Percentiles rank a stretch among this genome's conserved stretches.
Evolutionary conservation across 2,888 invertebrate species (phyloP).

Genomic region (Strigamia crassipes): DNA sequence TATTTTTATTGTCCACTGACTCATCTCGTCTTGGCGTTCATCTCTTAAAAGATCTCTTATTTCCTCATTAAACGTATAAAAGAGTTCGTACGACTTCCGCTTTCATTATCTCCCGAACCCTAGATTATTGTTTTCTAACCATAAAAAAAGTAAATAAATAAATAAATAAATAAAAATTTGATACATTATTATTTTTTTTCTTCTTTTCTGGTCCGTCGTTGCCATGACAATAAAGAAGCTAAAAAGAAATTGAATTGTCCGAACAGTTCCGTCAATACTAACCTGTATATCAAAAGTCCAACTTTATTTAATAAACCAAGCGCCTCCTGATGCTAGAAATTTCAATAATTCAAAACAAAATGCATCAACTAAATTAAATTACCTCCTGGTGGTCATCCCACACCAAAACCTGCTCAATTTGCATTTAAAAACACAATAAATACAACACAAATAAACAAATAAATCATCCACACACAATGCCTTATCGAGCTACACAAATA

Average conservation of each 20-base stretch:
- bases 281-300: not conserved
- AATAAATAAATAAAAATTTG: not conserved
- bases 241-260: constrained; percentile 19
- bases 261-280: not conserved
- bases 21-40: not conserved
- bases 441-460: not conserved
- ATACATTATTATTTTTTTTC: too few species aligned
- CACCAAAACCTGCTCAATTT: not conserved
- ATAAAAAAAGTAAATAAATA: not conserved
- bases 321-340: constrained; percentile 5
- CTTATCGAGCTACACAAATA: not conserved
- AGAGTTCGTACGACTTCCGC: not conserved
- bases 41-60: constrained; percentile 19
- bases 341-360: constrained; percentile 8
- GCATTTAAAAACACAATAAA: not conserved
- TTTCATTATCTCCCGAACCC: not conserved
- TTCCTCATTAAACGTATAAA: constrained; percentile 18
- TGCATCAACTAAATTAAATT: not conserved
- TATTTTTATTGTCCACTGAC: constrained; percentile 4
- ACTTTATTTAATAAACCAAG: not conserved
- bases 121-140: not conserved
- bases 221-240: not conserved
- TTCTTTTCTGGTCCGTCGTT: not conserved
- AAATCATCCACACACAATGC: not conserved
- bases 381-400: not conserved